These are phyloP conservation scores for Dendrocopos noguchii DNA, from an alignment of 2,113 vertebrate species.

Conservation along the genomic window DNA sequence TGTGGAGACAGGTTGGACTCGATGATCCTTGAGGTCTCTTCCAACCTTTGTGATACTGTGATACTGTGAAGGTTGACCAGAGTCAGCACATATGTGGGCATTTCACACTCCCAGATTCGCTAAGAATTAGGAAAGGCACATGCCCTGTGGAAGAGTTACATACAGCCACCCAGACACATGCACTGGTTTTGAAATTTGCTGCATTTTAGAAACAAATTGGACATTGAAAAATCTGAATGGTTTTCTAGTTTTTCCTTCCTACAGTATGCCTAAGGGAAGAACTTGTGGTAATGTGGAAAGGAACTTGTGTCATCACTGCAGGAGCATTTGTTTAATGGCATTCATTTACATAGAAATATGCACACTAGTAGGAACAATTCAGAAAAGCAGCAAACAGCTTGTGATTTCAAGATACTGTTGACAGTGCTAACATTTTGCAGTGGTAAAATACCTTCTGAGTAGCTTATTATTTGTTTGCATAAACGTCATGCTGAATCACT, in stretches of 20 bases:
- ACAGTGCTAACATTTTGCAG: conserved; percentile 34
- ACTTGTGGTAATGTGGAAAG: conserved; percentile 38
- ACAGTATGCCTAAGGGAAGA: conserved; percentile 33
- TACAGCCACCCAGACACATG: neutral
- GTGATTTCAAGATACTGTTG: conserved; percentile 56
- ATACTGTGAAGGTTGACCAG: neutral
- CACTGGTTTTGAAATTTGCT: neutral
- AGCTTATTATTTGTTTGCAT: conserved; percentile 30
- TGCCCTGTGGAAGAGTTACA: neutral
- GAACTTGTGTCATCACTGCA: conserved; percentile 44
- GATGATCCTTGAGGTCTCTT: no score
- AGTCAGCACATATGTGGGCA: neutral
- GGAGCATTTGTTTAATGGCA: conserved; percentile 55
- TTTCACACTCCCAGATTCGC: neutral
- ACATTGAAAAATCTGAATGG: conserved; percentile 44
- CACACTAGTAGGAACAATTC: conserved; percentile 34
- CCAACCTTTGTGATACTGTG: no score
- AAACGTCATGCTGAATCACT: conserved; percentile 30
- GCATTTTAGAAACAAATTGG: conserved; percentile 34
- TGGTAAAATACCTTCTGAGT: conserved; percentile 12
- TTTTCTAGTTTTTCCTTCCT: conserved; percentile 22
- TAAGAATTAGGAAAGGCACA: neutral
- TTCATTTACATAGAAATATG: conserved; percentile 70
- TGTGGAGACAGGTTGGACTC: no score
- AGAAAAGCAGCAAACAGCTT: conserved; percentile 61